Evolutionary conservation across 2,113 vertebrate species (phyloP).

Genomic region (Pseudolaguvia tuberculata): DNA sequence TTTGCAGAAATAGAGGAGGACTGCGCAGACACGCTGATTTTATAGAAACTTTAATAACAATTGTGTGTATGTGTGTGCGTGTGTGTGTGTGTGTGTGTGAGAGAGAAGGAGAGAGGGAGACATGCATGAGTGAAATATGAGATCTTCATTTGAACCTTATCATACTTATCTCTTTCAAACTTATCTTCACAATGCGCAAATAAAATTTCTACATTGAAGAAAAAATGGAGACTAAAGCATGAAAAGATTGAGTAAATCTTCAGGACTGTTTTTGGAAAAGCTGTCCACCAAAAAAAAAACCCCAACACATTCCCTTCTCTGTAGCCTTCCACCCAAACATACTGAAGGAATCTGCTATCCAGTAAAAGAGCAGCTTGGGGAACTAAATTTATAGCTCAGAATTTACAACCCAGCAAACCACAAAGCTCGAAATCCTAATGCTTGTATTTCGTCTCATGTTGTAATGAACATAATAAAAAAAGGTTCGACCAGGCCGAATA

Average conservation of each 20-base stretch:
- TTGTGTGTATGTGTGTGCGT: too few species aligned
- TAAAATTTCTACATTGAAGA: background rate
- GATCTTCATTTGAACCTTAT: background rate
- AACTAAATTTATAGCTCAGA: slow-evolving; percentile 4
- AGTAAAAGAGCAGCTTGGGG: background rate
- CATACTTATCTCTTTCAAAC: background rate
- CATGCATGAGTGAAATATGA: too few species aligned
- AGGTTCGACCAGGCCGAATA: background rate
- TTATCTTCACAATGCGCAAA: background rate
- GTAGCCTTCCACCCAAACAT: slow-evolving; percentile 26
- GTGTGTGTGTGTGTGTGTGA: too few species aligned
- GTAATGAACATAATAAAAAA: background rate
- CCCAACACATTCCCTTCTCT: slow-evolving; percentile 15
- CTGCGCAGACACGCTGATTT: too few species aligned
- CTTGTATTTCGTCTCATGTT: slow-evolving; percentile 3
- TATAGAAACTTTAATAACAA: too few species aligned
- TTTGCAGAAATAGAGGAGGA: too few species aligned
- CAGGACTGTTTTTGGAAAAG: slow-evolving; percentile 33
- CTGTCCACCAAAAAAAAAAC: background rate
- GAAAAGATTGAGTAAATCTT: background rate
- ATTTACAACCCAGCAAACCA: slow-evolving; percentile 17
- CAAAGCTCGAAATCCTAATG: background rate
- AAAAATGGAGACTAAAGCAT: background rate
- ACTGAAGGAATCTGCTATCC: slow-evolving; percentile 40
- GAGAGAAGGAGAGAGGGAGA: too few species aligned